phyloP scores from a whole-genome alignment of 2,888 invertebrate species.

The Teleogryllus oceanicus region DNA sequence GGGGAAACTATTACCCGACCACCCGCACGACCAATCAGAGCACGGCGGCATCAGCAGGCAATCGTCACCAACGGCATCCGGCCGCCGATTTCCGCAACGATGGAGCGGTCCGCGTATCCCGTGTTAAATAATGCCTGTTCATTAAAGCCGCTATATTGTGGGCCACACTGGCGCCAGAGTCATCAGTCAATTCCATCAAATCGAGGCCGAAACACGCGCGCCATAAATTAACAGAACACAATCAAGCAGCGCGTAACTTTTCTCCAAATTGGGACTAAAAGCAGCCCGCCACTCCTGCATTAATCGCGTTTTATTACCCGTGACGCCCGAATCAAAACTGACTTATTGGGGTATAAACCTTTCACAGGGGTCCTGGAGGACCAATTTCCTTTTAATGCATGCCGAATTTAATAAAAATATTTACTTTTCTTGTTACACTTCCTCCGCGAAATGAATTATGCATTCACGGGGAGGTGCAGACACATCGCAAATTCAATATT shows the following conservation, averaged over 20 bases:
- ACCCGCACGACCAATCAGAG: no score
- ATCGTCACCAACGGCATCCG: no score
- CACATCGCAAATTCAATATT: neutral
- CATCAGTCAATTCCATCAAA: constrained; percentile 7
- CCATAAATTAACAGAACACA: neutral
- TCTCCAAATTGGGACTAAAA: neutral
- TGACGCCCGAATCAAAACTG: neutral
- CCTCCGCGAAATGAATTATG: neutral
- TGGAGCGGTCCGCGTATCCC: neutral
- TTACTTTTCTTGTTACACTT: neutral
- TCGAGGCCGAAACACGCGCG: constrained; percentile 4
- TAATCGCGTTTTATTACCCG: no score
- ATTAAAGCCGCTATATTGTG: constrained; percentile 7
- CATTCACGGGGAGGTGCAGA: neutral
- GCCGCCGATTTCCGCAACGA: no score
- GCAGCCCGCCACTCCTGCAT: neutral
- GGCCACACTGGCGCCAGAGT: neutral
- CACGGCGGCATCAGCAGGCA: no score
- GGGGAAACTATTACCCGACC: no score
- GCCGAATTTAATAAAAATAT: neutral
- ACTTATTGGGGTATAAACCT: neutral
- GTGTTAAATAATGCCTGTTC: constrained; percentile 6
- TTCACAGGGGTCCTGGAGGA: neutral
- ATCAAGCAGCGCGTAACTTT: constrained; percentile 6
- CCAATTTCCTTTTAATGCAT: neutral